phyloP scores from a whole-genome alignment of 2,113 vertebrate species.

The Rhinogobius similis region DNA sequence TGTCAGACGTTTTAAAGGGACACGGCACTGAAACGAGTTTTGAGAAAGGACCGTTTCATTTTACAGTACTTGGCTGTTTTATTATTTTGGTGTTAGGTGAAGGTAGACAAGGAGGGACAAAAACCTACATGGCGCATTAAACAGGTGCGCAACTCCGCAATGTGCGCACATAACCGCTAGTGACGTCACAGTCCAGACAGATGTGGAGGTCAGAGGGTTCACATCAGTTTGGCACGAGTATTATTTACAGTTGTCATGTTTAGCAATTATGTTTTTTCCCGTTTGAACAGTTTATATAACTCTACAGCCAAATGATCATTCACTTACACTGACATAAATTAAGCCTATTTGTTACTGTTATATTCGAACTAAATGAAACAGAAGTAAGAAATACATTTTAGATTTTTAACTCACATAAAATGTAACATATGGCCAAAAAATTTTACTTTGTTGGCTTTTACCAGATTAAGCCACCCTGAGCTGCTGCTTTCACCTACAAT shows the following conservation, averaged over 20 bases:
- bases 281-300: background rate
- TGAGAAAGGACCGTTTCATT: constrained; percentile 36
- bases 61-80: background rate
- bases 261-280: background rate
- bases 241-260: background rate
- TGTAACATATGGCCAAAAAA: background rate
- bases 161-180: constrained; percentile 32
- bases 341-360: no score
- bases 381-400: background rate
- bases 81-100: background rate
- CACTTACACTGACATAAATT: no score
- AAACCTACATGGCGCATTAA: constrained; percentile 49
- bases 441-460: background rate
- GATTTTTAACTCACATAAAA: background rate
- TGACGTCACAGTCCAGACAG: constrained; percentile 62
- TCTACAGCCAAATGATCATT: background rate
- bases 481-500: background rate
- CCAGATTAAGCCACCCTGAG: background rate
- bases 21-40: constrained; percentile 68
- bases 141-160: constrained; percentile 27
- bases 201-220: constrained; percentile 54
- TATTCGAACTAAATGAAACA: background rate
- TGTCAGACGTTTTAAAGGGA: constrained; percentile 88
- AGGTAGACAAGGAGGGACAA: constrained; percentile 20
- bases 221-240: constrained; percentile 4